Base-by-base conservation (phyloP, 2,113 vertebrate genomes). In the Maccullochella peelii region DNA sequence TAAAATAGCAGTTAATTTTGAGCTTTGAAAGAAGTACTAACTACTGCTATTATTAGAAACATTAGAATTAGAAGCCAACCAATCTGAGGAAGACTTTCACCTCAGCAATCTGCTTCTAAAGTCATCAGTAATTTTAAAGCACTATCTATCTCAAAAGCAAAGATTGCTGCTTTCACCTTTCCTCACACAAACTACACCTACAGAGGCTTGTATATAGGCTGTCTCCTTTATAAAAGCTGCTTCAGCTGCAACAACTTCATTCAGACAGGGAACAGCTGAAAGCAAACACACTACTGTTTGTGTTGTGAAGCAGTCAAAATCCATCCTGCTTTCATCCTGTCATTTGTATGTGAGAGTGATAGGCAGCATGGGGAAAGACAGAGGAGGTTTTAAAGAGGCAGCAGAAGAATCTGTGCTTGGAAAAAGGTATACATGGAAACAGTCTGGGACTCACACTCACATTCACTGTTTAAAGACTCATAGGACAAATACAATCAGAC, bases 281-380 rank as follows among this genome's bases (percentile, higher is more conserved):
- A 83, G 78, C 57, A 75, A 82, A 76, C 71, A 55, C 61, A 73
- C 20, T 40, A 18, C 79, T 83, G 83, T 88, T 73, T 89, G 67
- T 81, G 75, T 82, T 77, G 49, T 67, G 52, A 86, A 92, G 88
- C 79, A 90, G 80, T 77, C 8, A 12, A 84, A 89, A 92, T 84
- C 85, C 77, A 54, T 70, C 80, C 74, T 59, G 77, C 87, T 89
- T 91, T 92, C 68, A 91, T 85, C 77, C 82, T 44, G 61, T 68
- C 77, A 86, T 93, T 89, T 86, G 86, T 88, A 88, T 94, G 88
- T 87, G 92, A 89, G 86, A 92, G 86, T 65, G 82, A 79, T 90
- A 49, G 79, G 67, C 74, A 76, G 67, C 4, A 18, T 6, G 27
- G 61, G 71, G 66, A 61, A 77, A 87, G 73, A 82, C 74, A 73